phyloP scores from a whole-genome alignment of 2,113 vertebrate genomes.

The Emydura subglobosa region DNA sequence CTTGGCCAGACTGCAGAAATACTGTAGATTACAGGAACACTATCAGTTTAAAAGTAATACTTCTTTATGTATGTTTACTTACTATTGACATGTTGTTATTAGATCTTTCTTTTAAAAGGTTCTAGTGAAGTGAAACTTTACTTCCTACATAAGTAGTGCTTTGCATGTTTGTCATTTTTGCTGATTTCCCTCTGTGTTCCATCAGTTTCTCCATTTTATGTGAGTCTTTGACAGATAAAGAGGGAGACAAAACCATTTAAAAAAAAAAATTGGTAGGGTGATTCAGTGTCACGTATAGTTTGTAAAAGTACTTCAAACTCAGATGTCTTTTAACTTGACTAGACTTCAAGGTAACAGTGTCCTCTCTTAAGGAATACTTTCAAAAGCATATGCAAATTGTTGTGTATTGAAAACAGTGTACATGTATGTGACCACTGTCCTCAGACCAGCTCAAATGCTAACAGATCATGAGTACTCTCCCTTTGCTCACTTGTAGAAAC shows the following conservation, averaged over 20 bases:
- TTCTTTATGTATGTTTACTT: not conserved
- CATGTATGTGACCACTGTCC: not conserved
- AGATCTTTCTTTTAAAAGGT: too few relatives aligned
- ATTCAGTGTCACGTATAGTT: too few relatives aligned
- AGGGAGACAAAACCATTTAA: too few relatives aligned
- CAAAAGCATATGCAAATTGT: not conserved
- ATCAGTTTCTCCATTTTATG: not conserved
- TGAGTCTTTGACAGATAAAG: too few relatives aligned
- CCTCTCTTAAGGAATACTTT: not conserved
- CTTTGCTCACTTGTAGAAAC: constrained; percentile 36
- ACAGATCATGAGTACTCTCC: too few relatives aligned
- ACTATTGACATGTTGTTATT: not conserved
- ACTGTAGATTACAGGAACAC: not conserved
- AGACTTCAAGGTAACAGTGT: not conserved
- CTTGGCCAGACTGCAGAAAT: not conserved
- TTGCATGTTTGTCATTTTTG: not conserved
- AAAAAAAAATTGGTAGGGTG: too few relatives aligned
- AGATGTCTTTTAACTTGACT: not conserved
- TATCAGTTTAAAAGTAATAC: not conserved
- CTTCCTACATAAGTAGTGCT: not conserved
- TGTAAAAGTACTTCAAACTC: not conserved
- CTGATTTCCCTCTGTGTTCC: not conserved
- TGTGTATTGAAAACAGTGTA: not conserved
- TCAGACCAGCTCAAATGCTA: too few relatives aligned
- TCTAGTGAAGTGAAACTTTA: not conserved